Evolutionary conservation across 53 echinoderm and acorn worm genomes (phyloP).

Genomic region (Paracentrotus lividus): DNA sequence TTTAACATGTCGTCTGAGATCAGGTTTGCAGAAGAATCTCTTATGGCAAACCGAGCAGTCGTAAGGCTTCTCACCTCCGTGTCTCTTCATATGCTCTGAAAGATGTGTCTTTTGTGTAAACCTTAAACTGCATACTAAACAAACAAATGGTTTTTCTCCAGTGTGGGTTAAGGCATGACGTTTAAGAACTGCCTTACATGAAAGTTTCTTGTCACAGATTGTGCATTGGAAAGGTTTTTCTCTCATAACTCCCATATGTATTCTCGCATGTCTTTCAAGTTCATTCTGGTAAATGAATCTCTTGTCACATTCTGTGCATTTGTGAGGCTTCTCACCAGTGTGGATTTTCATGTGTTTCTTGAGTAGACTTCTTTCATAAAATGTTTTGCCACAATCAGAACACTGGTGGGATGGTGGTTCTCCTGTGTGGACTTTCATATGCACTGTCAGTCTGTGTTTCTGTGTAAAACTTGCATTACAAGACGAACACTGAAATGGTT

Average conservation of each 20-base stretch:
- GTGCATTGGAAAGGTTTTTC: background rate
- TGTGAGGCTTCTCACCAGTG: background rate
- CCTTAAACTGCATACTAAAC: background rate
- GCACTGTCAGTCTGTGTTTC: background rate
- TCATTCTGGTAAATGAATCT: background rate
- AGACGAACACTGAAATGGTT: background rate
- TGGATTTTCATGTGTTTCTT: background rate
- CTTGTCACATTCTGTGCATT: background rate
- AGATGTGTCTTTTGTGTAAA: constrained; percentile 1
- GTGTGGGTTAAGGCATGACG: constrained; percentile 1
- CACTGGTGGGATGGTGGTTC: background rate
- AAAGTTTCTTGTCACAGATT: background rate
- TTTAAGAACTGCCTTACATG: background rate
- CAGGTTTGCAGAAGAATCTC: background rate
- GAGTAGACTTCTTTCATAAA: background rate
- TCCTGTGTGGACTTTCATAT: background rate
- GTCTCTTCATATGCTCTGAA: background rate
- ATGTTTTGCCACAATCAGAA: background rate
- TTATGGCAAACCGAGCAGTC: background rate
- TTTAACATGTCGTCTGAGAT: background rate
- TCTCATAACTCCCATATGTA: background rate
- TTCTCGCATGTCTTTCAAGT: background rate
- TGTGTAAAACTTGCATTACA: background rate
- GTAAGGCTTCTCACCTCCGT: background rate
- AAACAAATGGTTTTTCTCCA: background rate